phyloP scores from a whole-genome alignment of 2,797 vertebrate species.

The Rousettus madagascariensis region DNA sequence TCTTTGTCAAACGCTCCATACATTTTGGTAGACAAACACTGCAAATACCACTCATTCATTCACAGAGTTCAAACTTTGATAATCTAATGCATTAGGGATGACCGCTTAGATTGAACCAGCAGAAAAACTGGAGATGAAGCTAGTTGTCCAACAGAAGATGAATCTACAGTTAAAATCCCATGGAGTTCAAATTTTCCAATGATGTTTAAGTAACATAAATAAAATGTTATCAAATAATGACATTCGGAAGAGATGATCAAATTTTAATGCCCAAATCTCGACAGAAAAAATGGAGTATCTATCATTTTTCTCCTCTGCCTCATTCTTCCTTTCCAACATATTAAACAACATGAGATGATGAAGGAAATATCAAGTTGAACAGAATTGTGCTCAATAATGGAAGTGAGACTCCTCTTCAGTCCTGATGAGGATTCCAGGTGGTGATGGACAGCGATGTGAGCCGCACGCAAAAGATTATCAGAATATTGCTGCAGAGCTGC shows the following conservation, averaged over 20 bases:
- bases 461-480: slow-evolving; percentile 82
- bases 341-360: slow-evolving; percentile 74
- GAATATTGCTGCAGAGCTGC: slow-evolving; percentile 76
- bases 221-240: slow-evolving; percentile 70
- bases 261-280: slow-evolving; percentile 56
- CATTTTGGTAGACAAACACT: slow-evolving; percentile 74
- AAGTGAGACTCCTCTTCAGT: slow-evolving; percentile 74
- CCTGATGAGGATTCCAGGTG: slow-evolving; percentile 74
- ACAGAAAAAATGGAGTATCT: slow-evolving; percentile 66
- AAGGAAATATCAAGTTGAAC: slow-evolving; percentile 77
- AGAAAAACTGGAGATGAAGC: slow-evolving; percentile 80
- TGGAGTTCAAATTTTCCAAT: slow-evolving; percentile 56
- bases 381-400: slow-evolving; percentile 64
- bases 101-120: slow-evolving; percentile 78
- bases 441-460: slow-evolving; percentile 69
- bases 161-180: slow-evolving; percentile 76
- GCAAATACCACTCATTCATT: slow-evolving; percentile 79
- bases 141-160: slow-evolving; percentile 73
- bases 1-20: slow-evolving; percentile 72
- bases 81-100: slow-evolving; percentile 82
- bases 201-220: slow-evolving; percentile 68
- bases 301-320: slow-evolving; percentile 69
- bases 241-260: slow-evolving; percentile 73
- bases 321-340: slow-evolving; percentile 75
- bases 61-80: slow-evolving; percentile 79